A percentile compares a stretch with the other conserved stretches of the same genome.
Evolutionary conservation across 2,888 invertebrate species (phyloP).

Genomic region (Nephrotoma flavescens): DNA sequence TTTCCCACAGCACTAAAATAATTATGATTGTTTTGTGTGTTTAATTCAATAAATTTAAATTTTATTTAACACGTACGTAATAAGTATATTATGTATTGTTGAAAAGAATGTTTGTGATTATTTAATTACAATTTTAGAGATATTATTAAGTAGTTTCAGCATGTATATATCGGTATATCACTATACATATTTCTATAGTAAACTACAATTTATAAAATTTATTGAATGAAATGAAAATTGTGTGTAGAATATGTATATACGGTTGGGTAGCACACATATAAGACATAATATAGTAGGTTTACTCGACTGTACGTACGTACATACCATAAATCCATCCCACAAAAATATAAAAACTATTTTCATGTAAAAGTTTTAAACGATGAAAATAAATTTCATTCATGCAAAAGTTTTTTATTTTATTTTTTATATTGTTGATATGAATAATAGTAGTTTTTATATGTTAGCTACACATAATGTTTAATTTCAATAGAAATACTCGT

Average conservation of each 20-base stretch:
- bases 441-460: background rate
- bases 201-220: background rate
- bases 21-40: background rate
- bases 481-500: background rate
- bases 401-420: background rate
- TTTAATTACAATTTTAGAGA: background rate
- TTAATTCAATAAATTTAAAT: background rate
- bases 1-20: background rate
- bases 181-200: background rate
- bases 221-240: background rate
- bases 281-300: background rate
- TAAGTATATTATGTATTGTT: background rate
- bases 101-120: background rate
- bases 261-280: background rate
- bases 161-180: background rate
- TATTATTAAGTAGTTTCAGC: background rate
- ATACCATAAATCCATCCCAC: background rate
- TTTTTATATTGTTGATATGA: background rate
- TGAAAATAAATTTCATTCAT: background rate
- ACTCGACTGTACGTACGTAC: background rate
- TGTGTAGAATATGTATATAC: background rate
- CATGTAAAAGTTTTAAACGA: background rate
- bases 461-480: background rate
- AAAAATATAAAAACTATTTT: background rate
- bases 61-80: background rate